Evolutionary conservation across 2,113 vertebrate species (phyloP), one percentile per base, ranked within the genome.

Genomic region (Thinocorus orbignyianus): DNA sequence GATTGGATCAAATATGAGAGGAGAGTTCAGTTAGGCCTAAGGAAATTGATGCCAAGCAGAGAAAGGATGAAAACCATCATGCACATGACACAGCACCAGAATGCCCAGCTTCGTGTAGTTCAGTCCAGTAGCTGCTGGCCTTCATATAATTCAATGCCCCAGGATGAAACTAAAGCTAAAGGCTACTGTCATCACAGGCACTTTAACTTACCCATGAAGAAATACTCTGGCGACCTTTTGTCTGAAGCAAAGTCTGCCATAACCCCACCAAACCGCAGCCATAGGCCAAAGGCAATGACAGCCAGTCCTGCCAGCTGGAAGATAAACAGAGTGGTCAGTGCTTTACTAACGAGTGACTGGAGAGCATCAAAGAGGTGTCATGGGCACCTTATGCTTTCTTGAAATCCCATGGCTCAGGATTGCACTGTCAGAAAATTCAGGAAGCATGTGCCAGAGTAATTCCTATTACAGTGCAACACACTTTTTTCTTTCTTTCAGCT

Each of bases 211-310:
- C 99, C 99, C 52, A 99, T 97, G 88, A 99, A 99, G 98, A 99
- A 99, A 90, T 98, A 99, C 81, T 98, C 98, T 3, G 99, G 99
- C 54, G 99, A 98, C 11, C 95, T 98, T 25, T 98, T 98, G 17
- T 97, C 98, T 26, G 97, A 97, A 26, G 99, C 98, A 76, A 99
- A 98, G 82, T 98, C 98, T 86, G 98, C 98, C 12, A 99, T 98
- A 90, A 98, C 95, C 24, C 98, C 98, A 92, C 99, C 99, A 44
- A 99, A 99, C 17, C 99, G 98, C 70, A 99, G 98, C 99, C 99
- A 99, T 18, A 99, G 98, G 57, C 99, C 99, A 72, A 99, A 99
- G 7, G 98, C 98, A 69, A 99, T 97, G 88, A 99, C 98, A 68
- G 99, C 98, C 9, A 99, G 97, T 69, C 99, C 99, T 35, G 99